Percentiles rank a stretch among this genome's conserved stretches.
Evolutionary conservation across 1,140 invertebrate species (phyloP).

Genomic region (Zelostemma sp.): DNA sequence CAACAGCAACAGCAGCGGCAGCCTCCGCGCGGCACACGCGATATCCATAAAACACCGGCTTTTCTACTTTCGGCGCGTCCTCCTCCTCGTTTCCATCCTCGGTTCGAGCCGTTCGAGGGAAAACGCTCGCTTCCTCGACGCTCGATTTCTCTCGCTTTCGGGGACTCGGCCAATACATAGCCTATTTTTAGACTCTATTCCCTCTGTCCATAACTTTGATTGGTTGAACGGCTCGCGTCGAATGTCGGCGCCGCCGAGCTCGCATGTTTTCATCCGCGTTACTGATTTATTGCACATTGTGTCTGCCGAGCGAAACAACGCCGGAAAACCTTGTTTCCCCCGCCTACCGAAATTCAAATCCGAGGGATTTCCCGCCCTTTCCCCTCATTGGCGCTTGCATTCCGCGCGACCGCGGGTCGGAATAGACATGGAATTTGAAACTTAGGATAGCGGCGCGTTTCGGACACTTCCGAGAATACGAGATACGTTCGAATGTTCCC

Average conservation of each 20-base stretch:
- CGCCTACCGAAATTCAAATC: not conserved
- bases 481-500: not conserved
- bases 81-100: too few species aligned
- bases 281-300: too few species aligned
- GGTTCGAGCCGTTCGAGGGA: too few species aligned
- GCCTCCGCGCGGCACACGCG: conserved; percentile 16
- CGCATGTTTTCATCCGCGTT: not conserved
- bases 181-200: conserved; percentile 62
- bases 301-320: too few species aligned
- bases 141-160: too few species aligned
- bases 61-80: conserved; percentile 1
- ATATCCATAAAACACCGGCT: conserved; percentile 11
- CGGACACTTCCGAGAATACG: conserved; percentile 9
- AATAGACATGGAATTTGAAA: conserved; percentile 26
- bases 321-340: not conserved
- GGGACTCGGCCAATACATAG: conserved; percentile 52
- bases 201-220: conserved; percentile 55
- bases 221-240: conserved; percentile 42
- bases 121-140: conserved; percentile 2
- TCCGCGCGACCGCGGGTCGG: conserved; percentile 11
- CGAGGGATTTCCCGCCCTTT: not conserved
- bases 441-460: conserved; percentile 11
- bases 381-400: conserved; percentile 2
- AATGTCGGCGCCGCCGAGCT: conserved; percentile 9
- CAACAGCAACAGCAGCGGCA: conserved; percentile 6